Evolutionary conservation across 2,113 vertebrate species (phyloP).

Genomic region (Shinisaurus crocodilurus): DNA sequence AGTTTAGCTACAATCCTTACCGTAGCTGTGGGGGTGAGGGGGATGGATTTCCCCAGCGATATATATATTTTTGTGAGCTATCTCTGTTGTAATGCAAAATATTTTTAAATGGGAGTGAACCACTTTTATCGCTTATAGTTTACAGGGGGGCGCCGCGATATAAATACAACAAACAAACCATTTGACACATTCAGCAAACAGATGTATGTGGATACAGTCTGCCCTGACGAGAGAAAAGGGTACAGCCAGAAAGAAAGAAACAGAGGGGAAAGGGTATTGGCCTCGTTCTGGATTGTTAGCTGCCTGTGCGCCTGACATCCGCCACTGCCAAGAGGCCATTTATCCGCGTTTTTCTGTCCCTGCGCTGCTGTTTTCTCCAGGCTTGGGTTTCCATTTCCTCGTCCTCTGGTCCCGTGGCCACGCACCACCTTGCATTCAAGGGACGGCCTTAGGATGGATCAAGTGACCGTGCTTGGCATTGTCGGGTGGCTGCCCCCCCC

Average conservation of each 20-base stretch:
- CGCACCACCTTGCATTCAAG: conserved; percentile 67
- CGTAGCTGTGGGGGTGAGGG: too few species aligned
- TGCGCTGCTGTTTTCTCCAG: conserved; percentile 36
- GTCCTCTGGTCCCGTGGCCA: conserved; percentile 29
- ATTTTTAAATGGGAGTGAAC: too few species aligned
- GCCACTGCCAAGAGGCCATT: not conserved
- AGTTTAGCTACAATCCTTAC: too few species aligned
- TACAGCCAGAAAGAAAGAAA: not conserved
- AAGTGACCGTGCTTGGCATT: conserved; percentile 62
- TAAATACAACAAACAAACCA: too few species aligned
- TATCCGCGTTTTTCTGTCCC: not conserved
- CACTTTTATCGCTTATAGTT: too few species aligned
- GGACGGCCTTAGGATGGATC: conserved; percentile 57
- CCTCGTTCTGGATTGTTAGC: not conserved
- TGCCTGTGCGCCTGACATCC: not conserved
- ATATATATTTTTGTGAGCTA: too few species aligned
- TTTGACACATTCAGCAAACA: too few species aligned
- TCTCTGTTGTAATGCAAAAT: too few species aligned
- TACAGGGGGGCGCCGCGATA: too few species aligned
- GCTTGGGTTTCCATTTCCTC: conserved; percentile 55
- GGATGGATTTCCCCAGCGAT: too few species aligned
- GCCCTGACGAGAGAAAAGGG: too few species aligned
- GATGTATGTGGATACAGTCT: too few species aligned
- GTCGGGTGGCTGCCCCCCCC: conserved; percentile 52
- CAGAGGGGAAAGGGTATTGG: not conserved